phyloP scores from a whole-genome alignment of 2,888 invertebrate species.

The Amphipyra tragopoginis region DNA sequence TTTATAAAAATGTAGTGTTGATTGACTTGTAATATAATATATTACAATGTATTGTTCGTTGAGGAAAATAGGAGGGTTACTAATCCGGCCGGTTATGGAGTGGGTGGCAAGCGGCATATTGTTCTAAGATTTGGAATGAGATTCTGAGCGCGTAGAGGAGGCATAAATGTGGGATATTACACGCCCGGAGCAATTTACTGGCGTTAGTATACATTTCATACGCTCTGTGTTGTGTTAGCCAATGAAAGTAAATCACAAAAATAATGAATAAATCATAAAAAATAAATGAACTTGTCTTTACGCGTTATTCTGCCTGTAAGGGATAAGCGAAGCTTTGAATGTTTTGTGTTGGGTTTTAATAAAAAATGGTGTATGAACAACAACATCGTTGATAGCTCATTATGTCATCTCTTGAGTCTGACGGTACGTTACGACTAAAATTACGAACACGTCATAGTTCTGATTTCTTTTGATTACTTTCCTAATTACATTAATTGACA shows the following conservation, averaged over 20 bases:
- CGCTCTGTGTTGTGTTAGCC: constrained; percentile 40
- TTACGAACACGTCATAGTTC: too few relatives aligned
- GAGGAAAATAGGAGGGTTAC: constrained; percentile 43
- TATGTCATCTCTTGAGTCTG: not conserved
- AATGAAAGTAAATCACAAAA: constrained; percentile 53
- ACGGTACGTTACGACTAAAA: too few relatives aligned
- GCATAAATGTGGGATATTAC: constrained; percentile 50
- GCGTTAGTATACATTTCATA: constrained; percentile 43
- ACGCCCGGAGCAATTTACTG: constrained; percentile 43
- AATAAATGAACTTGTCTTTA: constrained; percentile 46
- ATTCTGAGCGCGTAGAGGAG: constrained; percentile 52
- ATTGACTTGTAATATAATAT: constrained; percentile 54
- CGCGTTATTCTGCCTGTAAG: constrained; percentile 14
- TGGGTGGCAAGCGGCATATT: constrained; percentile 46
- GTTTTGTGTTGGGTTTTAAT: constrained; percentile 17
- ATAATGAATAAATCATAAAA: constrained; percentile 56
- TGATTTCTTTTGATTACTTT: too few relatives aligned
- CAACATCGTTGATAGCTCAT: constrained; percentile 33
- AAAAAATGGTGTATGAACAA: constrained; percentile 32
- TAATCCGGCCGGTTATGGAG: constrained; percentile 33
- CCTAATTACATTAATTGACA: too few relatives aligned
- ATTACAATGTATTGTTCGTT: constrained; percentile 30
- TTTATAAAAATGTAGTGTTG: constrained; percentile 33
- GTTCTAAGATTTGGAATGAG: constrained; percentile 51
- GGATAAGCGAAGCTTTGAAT: constrained; percentile 6